A percentile compares a stretch with the other conserved stretches of the same genome.
Evolutionary conservation across 92 coral and sea anemone genomes (phyloP).

Genomic region (Epizoanthus stellaris): DNA sequence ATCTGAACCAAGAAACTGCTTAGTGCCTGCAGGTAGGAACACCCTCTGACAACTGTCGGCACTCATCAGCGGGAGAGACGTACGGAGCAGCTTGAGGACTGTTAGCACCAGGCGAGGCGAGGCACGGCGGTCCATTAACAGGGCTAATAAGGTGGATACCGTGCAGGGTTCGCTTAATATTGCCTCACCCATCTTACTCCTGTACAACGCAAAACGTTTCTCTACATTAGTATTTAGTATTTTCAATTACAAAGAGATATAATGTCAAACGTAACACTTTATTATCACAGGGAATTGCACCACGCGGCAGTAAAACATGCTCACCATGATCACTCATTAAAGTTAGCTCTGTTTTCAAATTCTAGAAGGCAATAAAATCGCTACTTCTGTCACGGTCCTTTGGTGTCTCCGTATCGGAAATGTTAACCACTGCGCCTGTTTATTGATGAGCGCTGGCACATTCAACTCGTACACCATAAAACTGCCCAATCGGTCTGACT

Average conservation of each 20-base stretch:
- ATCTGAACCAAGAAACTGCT: constrained; percentile 56
- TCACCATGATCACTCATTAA: no score
- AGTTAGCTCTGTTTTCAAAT: no score
- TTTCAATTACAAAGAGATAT: no score
- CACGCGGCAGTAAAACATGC: no score
- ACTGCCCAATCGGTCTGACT: no score
- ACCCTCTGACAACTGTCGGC: constrained; percentile 75
- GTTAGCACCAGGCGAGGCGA: constrained; percentile 91
- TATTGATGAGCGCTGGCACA: no score
- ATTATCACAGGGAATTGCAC: neutral
- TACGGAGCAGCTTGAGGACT: constrained; percentile 85
- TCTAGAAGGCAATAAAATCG: no score
- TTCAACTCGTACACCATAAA: no score
- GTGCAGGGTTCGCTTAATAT: constrained; percentile 91
- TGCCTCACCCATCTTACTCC: constrained; percentile 94
- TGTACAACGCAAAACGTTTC: constrained; percentile 18
- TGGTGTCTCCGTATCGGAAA: no score
- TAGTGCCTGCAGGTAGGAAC: constrained; percentile 68
- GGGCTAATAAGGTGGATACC: constrained; percentile 90
- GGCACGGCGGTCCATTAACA: constrained; percentile 85
- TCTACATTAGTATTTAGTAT: neutral
- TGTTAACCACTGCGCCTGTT: no score
- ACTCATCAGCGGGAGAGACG: constrained; percentile 87
- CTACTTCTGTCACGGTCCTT: no score
- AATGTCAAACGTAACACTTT: neutral